These are phyloP conservation scores for Eristalinus sepulchralis DNA, from an alignment of 2,888 invertebrate species.

Conservation along the genomic window DNA sequence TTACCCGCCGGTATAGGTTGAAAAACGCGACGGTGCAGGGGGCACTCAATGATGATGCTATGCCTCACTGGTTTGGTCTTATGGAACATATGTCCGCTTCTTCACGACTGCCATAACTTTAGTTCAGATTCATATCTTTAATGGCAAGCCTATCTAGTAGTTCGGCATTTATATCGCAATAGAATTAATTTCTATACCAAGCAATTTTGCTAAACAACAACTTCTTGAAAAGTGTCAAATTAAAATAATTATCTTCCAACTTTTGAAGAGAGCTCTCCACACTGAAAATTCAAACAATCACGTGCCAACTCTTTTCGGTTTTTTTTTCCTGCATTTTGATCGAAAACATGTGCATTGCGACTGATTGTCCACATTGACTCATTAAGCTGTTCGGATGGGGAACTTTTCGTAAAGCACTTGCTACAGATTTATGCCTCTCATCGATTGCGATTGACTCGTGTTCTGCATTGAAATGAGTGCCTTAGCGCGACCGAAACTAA, in stretches of 20 bases:
- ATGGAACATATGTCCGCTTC: too few species aligned
- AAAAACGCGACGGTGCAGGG: too few species aligned
- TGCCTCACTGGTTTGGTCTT: too few species aligned
- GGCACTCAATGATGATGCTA: too few species aligned
- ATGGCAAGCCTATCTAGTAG: too few species aligned
- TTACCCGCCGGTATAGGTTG: too few species aligned
- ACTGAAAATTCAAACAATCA: not conserved
- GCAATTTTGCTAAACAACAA: too few species aligned
- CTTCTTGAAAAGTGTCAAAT: too few species aligned
- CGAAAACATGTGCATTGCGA: not conserved
- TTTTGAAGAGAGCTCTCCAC: not conserved
- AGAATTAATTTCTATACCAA: too few species aligned
- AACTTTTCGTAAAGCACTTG: not conserved
- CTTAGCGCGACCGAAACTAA: not conserved
- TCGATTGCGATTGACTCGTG: not conserved
- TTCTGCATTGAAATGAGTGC: conserved; percentile 2
- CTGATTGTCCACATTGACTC: not conserved
- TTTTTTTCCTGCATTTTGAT: not conserved
- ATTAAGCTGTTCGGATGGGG: not conserved
- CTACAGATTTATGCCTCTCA: not conserved
- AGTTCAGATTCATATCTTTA: too few species aligned
- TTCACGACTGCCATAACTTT: too few species aligned
- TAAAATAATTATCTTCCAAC: not conserved
- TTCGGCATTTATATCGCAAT: too few species aligned
- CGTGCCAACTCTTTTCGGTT: not conserved